These are phyloP conservation scores for Steinernema khuongi DNA, from an alignment of 1,140 invertebrate species.

Conservation along the genomic window DNA sequence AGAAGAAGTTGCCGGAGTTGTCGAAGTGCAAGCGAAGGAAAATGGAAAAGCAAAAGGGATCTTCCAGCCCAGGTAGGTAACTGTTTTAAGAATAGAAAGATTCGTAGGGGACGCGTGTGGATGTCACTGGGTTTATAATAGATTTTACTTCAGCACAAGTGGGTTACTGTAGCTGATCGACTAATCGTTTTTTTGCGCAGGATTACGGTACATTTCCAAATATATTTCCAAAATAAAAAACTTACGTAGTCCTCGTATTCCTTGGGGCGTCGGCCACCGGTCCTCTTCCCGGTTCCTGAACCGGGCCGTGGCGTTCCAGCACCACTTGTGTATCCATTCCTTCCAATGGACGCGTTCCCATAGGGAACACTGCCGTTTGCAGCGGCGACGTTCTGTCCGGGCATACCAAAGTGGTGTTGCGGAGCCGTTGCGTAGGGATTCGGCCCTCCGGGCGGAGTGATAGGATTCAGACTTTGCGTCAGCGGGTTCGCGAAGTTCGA, in stretches of 20 bases:
- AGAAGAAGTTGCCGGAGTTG: too few relatives aligned
- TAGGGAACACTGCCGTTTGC: background rate
- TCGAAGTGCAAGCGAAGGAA: too few relatives aligned
- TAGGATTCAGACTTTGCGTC: background rate
- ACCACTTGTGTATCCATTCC: background rate
- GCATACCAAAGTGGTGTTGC: background rate
- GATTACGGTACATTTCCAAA: too few relatives aligned
- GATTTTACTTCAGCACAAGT: too few relatives aligned
- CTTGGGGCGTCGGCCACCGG: background rate
- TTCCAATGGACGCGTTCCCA: background rate
- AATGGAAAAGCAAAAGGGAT: too few relatives aligned
- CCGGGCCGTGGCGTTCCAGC: background rate
- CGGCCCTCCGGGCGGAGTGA: background rate
- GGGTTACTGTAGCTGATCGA: too few relatives aligned
- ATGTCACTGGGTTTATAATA: too few relatives aligned
- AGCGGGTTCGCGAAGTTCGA: background rate
- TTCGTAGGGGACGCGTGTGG: too few relatives aligned
- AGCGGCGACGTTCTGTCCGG: background rate
- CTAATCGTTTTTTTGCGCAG: too few relatives aligned
- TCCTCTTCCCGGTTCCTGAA: background rate
- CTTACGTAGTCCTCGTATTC: constrained; percentile 7
- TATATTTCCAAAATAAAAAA: too few relatives aligned
- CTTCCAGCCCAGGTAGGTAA: too few relatives aligned
- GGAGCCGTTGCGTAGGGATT: constrained; percentile 12
- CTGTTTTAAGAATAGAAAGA: too few relatives aligned